These are phyloP conservation scores for Nemotelus nigrinus DNA, from an alignment of 2,888 invertebrate species.

Conservation along the genomic window DNA sequence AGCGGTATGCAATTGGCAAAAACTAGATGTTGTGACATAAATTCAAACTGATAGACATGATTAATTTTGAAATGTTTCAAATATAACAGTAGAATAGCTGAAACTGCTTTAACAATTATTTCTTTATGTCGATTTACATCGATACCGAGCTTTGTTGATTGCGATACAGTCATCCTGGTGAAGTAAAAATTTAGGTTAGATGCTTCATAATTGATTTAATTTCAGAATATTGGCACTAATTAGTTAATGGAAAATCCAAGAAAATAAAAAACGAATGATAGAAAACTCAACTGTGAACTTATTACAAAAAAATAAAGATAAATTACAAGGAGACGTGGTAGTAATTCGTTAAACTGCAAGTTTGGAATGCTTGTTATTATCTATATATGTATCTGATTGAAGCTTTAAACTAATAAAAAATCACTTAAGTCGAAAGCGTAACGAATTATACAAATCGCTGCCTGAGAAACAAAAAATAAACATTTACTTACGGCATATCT, in stretches of 20 bases:
- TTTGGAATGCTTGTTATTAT: too few species aligned
- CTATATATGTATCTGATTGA: too few species aligned
- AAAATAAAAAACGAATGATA: too few species aligned
- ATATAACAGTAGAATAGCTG: conserved; percentile 87
- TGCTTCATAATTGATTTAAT: too few species aligned
- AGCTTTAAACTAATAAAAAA: too few species aligned
- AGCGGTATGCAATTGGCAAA: conserved; percentile 99
- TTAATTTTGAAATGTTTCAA: conserved; percentile 97
- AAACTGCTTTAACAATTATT: conserved; percentile 96
- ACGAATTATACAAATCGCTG: not conserved
- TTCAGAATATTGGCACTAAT: too few species aligned
- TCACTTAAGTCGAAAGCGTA: not conserved
- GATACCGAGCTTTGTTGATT: conserved; percentile 94
- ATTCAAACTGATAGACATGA: conserved; percentile 99
- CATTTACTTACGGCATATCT: conserved; percentile 85
- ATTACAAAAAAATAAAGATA: too few species aligned
- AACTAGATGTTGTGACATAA: conserved; percentile 97
- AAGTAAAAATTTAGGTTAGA: conserved; percentile 18
- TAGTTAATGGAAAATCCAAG: not conserved
- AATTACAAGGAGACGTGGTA: too few species aligned
- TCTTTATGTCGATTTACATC: conserved; percentile 99
- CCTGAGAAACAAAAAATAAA: too few species aligned
- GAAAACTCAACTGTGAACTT: too few species aligned
- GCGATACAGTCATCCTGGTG: conserved; percentile 84
- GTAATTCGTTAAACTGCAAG: too few species aligned